phyloP scores from a whole-genome alignment of 2,113 vertebrate genomes.

The Amazona vittata region DNA sequence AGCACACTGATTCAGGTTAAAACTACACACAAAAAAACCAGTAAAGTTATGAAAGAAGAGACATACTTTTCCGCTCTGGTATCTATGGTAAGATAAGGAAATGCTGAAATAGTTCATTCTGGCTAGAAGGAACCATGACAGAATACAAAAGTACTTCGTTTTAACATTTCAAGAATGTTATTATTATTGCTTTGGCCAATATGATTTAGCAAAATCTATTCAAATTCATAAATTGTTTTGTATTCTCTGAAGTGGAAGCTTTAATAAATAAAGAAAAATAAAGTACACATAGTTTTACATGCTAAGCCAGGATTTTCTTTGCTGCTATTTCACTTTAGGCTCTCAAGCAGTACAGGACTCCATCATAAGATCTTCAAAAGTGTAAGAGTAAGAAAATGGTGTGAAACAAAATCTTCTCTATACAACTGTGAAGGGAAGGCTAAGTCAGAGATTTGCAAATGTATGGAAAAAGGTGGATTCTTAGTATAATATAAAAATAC shows the following conservation, averaged over 20 bases:
- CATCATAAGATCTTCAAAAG: background rate
- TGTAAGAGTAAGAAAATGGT: background rate
- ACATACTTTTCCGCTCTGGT: background rate
- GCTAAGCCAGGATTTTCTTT: background rate
- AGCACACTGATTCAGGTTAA: background rate
- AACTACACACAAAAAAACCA: background rate
- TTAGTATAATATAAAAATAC: background rate
- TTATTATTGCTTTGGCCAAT: background rate
- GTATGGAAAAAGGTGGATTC: background rate
- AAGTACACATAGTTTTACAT: fast-evolving
- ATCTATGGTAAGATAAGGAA: background rate
- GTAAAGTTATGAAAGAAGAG: background rate
- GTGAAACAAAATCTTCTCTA: background rate
- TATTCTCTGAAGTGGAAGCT: background rate
- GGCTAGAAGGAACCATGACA: background rate
- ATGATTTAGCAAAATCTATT: background rate
- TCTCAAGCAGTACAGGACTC: background rate
- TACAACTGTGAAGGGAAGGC: background rate
- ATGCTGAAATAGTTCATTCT: background rate
- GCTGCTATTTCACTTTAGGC: background rate
- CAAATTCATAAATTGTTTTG: background rate
- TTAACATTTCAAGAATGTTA: background rate
- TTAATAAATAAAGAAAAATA: background rate
- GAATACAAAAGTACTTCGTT: background rate
- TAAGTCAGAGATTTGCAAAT: background rate